Base-by-base conservation (phyloP, 2,888 invertebrate genomes). In the Yponomeuta malinellus region DNA sequence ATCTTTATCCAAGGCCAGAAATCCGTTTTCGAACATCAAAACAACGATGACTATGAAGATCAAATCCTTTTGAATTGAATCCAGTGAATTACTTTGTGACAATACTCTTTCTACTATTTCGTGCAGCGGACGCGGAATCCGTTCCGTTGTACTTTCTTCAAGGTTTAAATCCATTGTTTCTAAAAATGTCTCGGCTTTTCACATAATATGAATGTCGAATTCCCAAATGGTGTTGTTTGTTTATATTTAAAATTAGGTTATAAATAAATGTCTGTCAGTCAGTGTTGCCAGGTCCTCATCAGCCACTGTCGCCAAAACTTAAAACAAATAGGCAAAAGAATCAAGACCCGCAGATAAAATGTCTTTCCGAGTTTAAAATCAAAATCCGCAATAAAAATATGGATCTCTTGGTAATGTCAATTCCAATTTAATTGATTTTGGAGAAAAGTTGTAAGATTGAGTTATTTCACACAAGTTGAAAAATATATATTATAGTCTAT, bases 11-110 rank as follows among this genome's bases (percentile, higher is more conserved):
- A 84, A 71, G 10, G 83, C 82, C 63, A 80, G 69, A 78, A 90
- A 90, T 52, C 85, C 87, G 80, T 90, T 89, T 78, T 92, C 91
- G 66, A 85, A 73, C 86, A 90, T 83, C 71, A 87, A 76, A 71
- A 86, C 81, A 48, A 88, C 73, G 71, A 90, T 79, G 71, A 88
- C 76, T 73, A 86, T 77, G 76, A 87, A 85, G 71, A 92, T 79
- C 73, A 87, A 78, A 74, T 92, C 89, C 75, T 85, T 87, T 78
- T 88, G 88, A 31, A 79, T 73, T 12, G 82, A 78, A 74, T 89
- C 88, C 70, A 74, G 74, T 33, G 78, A 74, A 74, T 78, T 81
- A 72, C 75, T 80, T 72, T 82, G 78, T 9, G 75, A 72, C 65
- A 81, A 72, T 69, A 87, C 74, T 73, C 75, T 79, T 74, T 78